Conservation (phyloP, 2,113 vertebrate species). For the Helogale parvula region DNA sequence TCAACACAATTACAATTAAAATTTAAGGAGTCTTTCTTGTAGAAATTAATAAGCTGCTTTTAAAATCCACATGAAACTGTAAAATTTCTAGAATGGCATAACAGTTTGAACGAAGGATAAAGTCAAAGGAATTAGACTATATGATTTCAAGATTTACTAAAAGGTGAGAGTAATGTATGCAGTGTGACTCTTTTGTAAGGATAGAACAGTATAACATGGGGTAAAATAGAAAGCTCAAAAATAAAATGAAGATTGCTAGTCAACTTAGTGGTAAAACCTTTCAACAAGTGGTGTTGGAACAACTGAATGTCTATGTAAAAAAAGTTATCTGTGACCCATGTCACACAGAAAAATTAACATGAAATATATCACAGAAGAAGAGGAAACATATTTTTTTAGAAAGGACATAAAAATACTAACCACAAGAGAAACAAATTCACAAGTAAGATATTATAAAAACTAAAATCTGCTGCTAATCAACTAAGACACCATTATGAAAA, state of each 20-base stretch:
- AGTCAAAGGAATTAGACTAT: not conserved
- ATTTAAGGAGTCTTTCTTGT: not conserved
- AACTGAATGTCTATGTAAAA: not conserved
- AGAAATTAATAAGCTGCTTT: not conserved
- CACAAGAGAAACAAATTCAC: not conserved
- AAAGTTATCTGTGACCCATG: not conserved
- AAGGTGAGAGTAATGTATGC: not conserved
- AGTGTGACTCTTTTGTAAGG: not conserved
- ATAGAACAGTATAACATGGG: not conserved
- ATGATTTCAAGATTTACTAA: constrained; percentile 6
- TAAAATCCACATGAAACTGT: not conserved
- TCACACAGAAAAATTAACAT: not conserved
- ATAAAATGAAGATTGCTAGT: not conserved
- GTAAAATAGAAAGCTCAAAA: not conserved
- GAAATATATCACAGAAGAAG: not conserved
- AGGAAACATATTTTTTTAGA: not conserved
- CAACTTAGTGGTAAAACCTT: not conserved
- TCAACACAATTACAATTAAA: not conserved
- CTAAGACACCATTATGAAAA: not conserved
- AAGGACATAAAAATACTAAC: not conserved
- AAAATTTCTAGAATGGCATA: not conserved
- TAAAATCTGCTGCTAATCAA: not conserved
- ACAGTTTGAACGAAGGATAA: not conserved
- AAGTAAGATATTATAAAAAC: not conserved
- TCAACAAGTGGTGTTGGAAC: not conserved